phyloP scores from a whole-genome alignment of 2,888 invertebrate genomes.

The Aspidiotus rigidus region DNA sequence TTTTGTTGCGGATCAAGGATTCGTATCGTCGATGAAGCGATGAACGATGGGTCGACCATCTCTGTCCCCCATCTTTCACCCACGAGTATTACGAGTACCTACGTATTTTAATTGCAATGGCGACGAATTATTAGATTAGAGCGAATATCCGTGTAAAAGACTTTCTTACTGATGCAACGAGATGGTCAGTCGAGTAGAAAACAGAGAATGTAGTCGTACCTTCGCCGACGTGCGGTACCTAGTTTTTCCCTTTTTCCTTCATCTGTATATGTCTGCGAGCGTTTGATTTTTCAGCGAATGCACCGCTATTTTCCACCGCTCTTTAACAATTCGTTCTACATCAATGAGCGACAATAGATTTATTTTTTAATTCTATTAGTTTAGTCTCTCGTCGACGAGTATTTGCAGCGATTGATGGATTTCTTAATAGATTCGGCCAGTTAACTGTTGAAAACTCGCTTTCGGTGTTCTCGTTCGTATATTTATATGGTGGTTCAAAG shows the following conservation, averaged over 20 bases:
- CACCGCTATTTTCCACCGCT: slow-evolving; percentile 31
- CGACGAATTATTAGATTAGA: too few relatives aligned
- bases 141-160: too few relatives aligned
- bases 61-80: too few relatives aligned
- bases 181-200: too few relatives aligned
- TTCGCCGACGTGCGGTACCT: neutral
- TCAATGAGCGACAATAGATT: slow-evolving; percentile 20
- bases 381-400: slow-evolving; percentile 21
- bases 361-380: slow-evolving; percentile 25
- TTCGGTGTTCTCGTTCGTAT: too few relatives aligned
- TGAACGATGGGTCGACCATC: too few relatives aligned
- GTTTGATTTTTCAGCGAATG: slow-evolving; percentile 17
- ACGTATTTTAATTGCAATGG: too few relatives aligned
- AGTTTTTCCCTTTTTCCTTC: slow-evolving; percentile 1
- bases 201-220: neutral
- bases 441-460: neutral
- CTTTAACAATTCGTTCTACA: slow-evolving; percentile 22
- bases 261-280: neutral
- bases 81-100: too few relatives aligned
- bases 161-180: too few relatives aligned
- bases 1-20: too few relatives aligned
- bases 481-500: too few relatives aligned
- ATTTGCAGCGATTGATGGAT: slow-evolving; percentile 29
- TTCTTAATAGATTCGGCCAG: slow-evolving; percentile 23
- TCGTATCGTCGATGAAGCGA: too few relatives aligned